A percentile compares a stretch with the other conserved stretches of the same genome.
Evolutionary conservation across 2,797 vertebrate genomes (phyloP).

Genomic region (Gambusia yucatana): DNA sequence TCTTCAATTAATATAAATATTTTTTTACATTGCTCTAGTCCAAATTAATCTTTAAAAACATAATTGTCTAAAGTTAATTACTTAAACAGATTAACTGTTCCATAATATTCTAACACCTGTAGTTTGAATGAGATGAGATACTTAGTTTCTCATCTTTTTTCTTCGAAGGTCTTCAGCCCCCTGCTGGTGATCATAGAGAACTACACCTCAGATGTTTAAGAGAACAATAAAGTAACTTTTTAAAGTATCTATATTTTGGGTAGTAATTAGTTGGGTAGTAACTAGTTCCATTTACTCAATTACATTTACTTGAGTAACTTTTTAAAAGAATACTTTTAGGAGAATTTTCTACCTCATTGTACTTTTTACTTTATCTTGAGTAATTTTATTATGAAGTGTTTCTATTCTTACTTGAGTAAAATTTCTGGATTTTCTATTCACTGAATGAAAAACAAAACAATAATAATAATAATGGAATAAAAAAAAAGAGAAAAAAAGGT

Average conservation of each 20-base stretch:
- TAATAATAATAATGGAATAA: too few species aligned
- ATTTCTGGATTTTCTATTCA: too few species aligned
- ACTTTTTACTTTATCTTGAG: too few species aligned
- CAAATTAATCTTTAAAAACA: not conserved
- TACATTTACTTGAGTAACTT: too few species aligned
- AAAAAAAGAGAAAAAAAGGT: too few species aligned
- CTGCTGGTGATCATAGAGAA: slow-evolving; percentile 57
- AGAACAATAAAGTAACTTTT: not conserved
- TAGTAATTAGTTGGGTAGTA: too few species aligned
- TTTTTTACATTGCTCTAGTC: not conserved
- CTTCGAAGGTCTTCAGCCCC: slow-evolving; percentile 39
- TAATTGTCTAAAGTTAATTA: not conserved
- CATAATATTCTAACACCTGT: not conserved
- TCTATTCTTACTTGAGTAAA: too few species aligned
- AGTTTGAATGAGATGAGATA: not conserved
- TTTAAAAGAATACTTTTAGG: too few species aligned
- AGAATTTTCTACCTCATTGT: too few species aligned
- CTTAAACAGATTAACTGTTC: not conserved
- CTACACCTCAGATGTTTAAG: slow-evolving; percentile 1
- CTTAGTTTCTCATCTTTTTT: not conserved
- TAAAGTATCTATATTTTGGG: not conserved
- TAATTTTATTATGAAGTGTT: too few species aligned
- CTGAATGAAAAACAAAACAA: too few species aligned
- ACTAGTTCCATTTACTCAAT: too few species aligned
- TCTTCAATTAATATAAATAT: not conserved